These are phyloP conservation scores for Halisarca cf. caerulea DNA, from an alignment of 37 sponge, comb jelly and placozoan species.

Conservation along the genomic window DNA sequence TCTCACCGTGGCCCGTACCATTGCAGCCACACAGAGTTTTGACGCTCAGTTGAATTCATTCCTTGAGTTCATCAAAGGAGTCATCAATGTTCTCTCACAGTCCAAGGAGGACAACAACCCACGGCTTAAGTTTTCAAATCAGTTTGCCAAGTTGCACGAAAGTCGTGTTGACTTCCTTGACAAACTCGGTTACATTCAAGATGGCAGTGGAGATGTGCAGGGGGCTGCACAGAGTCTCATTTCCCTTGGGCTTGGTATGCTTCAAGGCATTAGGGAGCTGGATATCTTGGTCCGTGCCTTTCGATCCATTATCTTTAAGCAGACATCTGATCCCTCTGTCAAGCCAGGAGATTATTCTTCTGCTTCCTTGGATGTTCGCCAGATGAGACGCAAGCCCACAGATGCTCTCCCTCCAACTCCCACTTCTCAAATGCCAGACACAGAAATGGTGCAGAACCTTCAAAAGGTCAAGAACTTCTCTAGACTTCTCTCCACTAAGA, in stretches of 20 bases:
- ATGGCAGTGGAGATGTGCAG: conserved; percentile 15
- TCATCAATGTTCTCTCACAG: conserved; percentile 5
- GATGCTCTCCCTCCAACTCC: conserved; percentile 24
- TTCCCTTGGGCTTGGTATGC: conserved; percentile 2
- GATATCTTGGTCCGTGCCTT: conserved; percentile 18
- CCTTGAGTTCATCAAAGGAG: conserved; percentile 2
- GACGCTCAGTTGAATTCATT: conserved; percentile 11
- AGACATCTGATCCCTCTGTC: not conserved
- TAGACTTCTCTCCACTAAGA: not conserved
- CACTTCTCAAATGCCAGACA: not conserved
- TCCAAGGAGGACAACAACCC: not conserved
- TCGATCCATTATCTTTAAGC: conserved; percentile 19
- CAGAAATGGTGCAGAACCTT: conserved; percentile 1
- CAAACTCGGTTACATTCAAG: conserved; percentile 21
- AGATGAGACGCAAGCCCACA: conserved; percentile 21
- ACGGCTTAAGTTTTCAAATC: not conserved
- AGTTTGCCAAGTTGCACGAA: conserved; percentile 15
- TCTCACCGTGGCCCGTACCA: conserved; percentile 8
- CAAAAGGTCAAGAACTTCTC: conserved; percentile 24
- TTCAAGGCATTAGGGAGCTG: not conserved
- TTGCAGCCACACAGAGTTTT: conserved; percentile 24
- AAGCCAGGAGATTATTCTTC: not conserved
- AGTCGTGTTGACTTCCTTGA: conserved; percentile 21
- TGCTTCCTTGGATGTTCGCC: conserved; percentile 21
- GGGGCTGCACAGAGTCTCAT: not conserved